Evolutionary conservation across 2,113 vertebrate species (phyloP).

Genomic region (Thermophis baileyi): DNA sequence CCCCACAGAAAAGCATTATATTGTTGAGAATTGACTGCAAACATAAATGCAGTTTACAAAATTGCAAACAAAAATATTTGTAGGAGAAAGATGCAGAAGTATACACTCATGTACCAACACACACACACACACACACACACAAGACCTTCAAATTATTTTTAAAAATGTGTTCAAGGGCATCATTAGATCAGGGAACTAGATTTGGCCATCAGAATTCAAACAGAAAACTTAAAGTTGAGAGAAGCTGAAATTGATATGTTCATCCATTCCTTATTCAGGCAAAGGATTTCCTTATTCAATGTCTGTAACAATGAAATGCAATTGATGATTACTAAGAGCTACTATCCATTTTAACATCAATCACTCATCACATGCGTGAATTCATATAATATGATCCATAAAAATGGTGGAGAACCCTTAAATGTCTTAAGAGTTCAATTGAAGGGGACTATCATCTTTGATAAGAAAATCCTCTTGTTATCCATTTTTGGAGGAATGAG

Average conservation of each 20-base stretch:
- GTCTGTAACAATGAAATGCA: not conserved
- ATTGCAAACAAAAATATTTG: not conserved
- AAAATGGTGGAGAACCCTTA: not conserved
- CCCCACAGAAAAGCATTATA: not conserved
- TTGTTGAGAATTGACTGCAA: not conserved
- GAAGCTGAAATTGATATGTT: not conserved
- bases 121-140: not conserved
- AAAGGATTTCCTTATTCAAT: not conserved
- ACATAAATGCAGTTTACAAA: not conserved
- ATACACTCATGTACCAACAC: not conserved
- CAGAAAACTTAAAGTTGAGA: not conserved
- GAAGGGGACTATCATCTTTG: not conserved
- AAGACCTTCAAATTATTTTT: not conserved
- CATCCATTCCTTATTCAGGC: not conserved
- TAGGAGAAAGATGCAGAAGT: not conserved
- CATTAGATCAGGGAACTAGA: not conserved
- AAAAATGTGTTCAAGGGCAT: not conserved
- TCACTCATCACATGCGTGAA: not conserved
- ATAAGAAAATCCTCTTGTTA: not conserved
- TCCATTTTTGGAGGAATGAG: not conserved
- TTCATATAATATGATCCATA: not conserved
- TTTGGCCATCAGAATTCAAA: not conserved
- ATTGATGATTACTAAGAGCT: not conserved
- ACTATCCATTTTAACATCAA: not conserved
- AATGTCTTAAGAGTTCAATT: not conserved